phyloP scores from a whole-genome alignment of 2,797 vertebrate species.

The Ciconia nigra region DNA sequence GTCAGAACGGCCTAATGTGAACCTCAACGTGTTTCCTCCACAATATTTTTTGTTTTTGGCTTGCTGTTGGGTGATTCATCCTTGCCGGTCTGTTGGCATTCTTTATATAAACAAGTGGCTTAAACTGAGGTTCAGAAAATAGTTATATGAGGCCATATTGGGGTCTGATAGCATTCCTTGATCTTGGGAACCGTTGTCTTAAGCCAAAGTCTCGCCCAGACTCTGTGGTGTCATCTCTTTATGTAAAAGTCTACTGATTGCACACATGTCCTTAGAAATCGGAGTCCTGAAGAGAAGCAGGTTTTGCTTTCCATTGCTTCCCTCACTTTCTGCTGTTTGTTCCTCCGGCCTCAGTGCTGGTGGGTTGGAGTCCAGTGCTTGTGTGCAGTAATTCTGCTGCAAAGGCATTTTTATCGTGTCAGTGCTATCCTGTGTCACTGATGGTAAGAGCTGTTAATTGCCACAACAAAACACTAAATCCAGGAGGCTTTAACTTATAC shows the following conservation, averaged over 20 bases:
- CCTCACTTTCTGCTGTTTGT: background rate
- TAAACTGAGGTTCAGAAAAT: conserved; percentile 7
- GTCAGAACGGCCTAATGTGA: background rate
- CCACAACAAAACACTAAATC: background rate
- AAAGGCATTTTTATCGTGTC: fast-evolving
- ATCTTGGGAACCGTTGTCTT: background rate
- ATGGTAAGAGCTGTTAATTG: background rate
- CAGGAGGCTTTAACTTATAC: background rate
- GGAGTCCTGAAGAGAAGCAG: background rate
- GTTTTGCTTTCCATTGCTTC: background rate
- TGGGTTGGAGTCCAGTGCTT: background rate
- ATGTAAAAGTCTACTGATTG: background rate
- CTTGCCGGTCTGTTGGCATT: conserved; percentile 14
- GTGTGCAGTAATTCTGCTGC: background rate
- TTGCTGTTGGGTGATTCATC: conserved; percentile 45
- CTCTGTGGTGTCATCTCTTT: background rate
- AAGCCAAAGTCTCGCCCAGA: background rate
- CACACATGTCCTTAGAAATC: background rate
- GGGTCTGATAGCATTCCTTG: background rate
- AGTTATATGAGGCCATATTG: background rate
- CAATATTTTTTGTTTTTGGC: background rate
- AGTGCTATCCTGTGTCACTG: background rate
- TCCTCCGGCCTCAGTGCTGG: background rate
- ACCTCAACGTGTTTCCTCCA: background rate
- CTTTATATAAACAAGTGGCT: conserved; percentile 48